Conservation (phyloP, 2,113 vertebrate species). For the Synchiropus splendidus region DNA sequence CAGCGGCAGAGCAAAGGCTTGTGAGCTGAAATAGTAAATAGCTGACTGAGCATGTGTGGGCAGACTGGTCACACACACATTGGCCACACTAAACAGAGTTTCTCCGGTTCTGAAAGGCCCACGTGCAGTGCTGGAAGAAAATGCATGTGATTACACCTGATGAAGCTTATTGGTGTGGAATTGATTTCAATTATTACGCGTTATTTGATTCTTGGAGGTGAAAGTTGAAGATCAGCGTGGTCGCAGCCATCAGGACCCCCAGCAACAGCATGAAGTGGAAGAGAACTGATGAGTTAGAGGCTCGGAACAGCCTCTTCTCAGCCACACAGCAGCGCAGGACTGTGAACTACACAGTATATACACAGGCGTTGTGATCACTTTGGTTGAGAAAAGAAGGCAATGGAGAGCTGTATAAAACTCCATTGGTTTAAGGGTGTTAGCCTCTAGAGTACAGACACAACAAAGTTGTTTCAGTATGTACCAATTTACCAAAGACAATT, state of each 20-base stretch:
- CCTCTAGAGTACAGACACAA: no score
- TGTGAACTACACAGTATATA: slow-evolving; percentile 34
- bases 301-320: slow-evolving; percentile 66
- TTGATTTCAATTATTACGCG: neutral
- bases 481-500: no score
- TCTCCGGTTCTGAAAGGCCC: slow-evolving; percentile 57
- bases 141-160: no score
- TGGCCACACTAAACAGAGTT: slow-evolving; percentile 56
- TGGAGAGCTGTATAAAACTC: no score
- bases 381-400: no score
- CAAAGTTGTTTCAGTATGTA: no score
- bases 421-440: no score
- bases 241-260: slow-evolving; percentile 66
- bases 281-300: slow-evolving; percentile 72
- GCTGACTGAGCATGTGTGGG: slow-evolving; percentile 24
- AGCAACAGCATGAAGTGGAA: slow-evolving; percentile 78
- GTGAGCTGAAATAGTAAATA: slow-evolving; percentile 63
- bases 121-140: slow-evolving; percentile 49
- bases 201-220: slow-evolving; percentile 27
- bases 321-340: slow-evolving; percentile 64
- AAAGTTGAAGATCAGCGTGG: slow-evolving; percentile 53
- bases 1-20: slow-evolving; percentile 61
- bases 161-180: no score
- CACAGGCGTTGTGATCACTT: no score
- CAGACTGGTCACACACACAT: slow-evolving; percentile 51